These are phyloP conservation scores for Podarcis lilfordi DNA, from an alignment of 2,797 vertebrate genomes.

Conservation along the genomic window DNA sequence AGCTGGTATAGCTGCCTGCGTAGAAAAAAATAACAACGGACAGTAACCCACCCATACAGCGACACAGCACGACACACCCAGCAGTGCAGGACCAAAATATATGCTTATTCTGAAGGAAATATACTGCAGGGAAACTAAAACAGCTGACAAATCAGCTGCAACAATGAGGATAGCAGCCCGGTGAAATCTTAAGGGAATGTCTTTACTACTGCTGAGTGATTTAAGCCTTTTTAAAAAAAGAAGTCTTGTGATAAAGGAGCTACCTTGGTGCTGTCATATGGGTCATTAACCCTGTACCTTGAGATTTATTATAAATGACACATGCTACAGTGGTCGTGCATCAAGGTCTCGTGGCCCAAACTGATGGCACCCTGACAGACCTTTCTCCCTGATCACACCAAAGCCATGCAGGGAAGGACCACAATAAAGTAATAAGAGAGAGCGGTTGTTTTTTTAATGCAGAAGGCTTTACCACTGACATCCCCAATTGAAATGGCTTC, in stretches of 20 bases:
- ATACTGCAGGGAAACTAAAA: background rate
- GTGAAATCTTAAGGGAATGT: background rate
- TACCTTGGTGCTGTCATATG: background rate
- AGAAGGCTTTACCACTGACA: background rate
- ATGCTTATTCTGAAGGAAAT: background rate
- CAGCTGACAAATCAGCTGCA: background rate
- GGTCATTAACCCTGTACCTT: background rate
- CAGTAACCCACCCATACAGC: fast-evolving
- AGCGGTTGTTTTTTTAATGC: background rate
- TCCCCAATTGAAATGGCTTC: background rate
- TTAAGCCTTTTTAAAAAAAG: background rate
- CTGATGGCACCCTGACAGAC: background rate
- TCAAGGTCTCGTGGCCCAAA: background rate
- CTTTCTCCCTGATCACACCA: background rate
- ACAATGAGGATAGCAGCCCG: background rate
- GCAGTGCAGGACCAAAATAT: background rate
- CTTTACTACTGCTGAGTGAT: background rate
- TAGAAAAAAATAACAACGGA: fast-evolving
- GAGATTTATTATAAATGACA: background rate
- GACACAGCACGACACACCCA: too few relatives aligned
- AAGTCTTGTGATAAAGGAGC: background rate
- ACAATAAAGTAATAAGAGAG: background rate
- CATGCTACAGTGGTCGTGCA: background rate
- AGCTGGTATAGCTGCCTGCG: background rate
- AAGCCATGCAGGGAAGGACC: background rate